A percentile compares a stretch with the other conserved stretches of the same genome.
These are phyloP conservation scores for Zaprionus africanus DNA, from an alignment of 1,140 invertebrate species.

Conservation along the genomic window DNA sequence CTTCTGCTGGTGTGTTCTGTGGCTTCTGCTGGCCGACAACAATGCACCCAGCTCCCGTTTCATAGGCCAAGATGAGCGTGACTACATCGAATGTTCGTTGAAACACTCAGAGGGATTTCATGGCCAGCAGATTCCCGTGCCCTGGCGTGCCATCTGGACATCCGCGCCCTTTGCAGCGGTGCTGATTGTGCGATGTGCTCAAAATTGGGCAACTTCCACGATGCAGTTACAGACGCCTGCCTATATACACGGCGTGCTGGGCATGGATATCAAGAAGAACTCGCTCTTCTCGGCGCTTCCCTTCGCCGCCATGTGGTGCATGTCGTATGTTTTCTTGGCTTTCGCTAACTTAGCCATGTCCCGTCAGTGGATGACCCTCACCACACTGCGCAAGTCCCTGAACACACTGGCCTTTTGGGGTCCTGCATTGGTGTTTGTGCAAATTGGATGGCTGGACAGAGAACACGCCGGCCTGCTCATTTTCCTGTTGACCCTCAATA, in stretches of 20 bases:
- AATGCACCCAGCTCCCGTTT: conserved; percentile 87
- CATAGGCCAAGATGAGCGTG: conserved; percentile 87
- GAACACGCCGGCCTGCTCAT: conserved; percentile 85
- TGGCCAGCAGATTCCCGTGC: conserved; percentile 84
- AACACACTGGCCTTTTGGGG: conserved; percentile 87
- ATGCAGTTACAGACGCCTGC: conserved; percentile 94
- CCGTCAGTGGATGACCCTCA: conserved; percentile 63
- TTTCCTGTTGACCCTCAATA: conserved; percentile 88
- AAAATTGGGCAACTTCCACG: conserved; percentile 97
- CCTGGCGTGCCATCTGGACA: conserved; percentile 91
- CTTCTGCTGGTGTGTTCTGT: conserved; percentile 87
- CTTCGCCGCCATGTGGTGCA: conserved; percentile 90
- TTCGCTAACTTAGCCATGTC: conserved; percentile 63
- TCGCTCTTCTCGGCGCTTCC: conserved; percentile 91
- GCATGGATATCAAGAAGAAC: conserved; percentile 91
- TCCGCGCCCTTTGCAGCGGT: conserved; percentile 93
- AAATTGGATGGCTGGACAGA: conserved; percentile 85
- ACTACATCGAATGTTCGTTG: conserved; percentile 87
- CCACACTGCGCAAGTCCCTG: conserved; percentile 87
- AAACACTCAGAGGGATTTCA: conserved; percentile 71
- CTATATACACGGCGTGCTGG: conserved; percentile 87
- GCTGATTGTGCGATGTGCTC: conserved; percentile 92
- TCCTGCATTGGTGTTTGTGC: conserved; percentile 87
- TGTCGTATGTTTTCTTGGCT: conserved; percentile 87
- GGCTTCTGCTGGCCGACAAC: conserved; percentile 87